Conservation (phyloP, 2,113 vertebrate species). For the Setophaga coronata region DNA sequence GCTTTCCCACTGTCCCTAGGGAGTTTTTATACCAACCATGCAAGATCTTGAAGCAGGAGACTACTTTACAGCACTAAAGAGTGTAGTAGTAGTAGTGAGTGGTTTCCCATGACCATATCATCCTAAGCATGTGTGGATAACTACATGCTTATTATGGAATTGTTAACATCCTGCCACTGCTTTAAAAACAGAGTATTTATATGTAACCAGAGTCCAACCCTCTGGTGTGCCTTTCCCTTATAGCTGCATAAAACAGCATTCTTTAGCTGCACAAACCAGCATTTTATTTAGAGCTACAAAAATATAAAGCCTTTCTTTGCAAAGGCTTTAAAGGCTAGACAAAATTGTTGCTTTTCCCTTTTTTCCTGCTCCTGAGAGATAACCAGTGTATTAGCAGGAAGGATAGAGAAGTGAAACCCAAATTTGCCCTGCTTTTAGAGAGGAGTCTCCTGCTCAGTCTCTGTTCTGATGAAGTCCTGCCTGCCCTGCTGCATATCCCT, state of each 20-base stretch:
- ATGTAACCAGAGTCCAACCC: not conserved
- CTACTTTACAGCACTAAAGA: not conserved
- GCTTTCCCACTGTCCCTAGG: not conserved
- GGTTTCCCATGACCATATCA: not conserved
- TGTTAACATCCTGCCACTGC: not conserved
- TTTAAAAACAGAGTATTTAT: constrained; percentile 42
- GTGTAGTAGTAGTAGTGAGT: not conserved
- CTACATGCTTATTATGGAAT: not conserved
- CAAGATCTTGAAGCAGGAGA: not conserved
- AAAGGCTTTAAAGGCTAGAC: constrained; percentile 17
- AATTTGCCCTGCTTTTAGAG: not conserved
- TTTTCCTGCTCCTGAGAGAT: not conserved
- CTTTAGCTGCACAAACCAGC: not conserved
- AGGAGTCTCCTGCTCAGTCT: not conserved
- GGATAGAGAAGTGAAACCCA: not conserved
- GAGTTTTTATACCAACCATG: not conserved
- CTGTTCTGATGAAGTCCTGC: not conserved
- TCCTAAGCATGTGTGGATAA: not conserved
- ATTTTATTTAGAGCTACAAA: constrained; percentile 35
- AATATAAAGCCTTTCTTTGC: constrained; percentile 21
- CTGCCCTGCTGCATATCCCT: not conserved
- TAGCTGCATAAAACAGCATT: not conserved
- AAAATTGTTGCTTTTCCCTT: not conserved
- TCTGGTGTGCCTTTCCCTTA: not conserved
- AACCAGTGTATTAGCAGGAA: not conserved